These are phyloP conservation scores for Gasterosteus aculeatus DNA, from an alignment of 2,113 vertebrate species.

Conservation along the genomic window DNA sequence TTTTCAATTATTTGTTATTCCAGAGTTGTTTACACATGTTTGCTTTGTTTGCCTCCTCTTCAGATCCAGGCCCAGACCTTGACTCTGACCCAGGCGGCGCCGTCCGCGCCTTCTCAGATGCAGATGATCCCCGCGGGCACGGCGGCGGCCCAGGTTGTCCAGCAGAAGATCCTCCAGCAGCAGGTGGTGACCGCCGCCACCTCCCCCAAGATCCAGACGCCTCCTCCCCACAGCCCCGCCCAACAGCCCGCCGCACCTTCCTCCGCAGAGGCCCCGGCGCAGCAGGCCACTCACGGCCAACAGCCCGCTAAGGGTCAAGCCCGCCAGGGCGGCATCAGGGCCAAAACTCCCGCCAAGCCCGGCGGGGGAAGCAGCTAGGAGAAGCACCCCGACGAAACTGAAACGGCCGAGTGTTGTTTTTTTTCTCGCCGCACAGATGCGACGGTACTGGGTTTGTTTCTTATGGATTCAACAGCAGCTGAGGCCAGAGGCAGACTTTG, in stretches of 20 bases:
- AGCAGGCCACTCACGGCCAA: constrained; percentile 76
- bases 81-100: constrained; percentile 84
- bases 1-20: not conserved
- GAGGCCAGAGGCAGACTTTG: not conserved
- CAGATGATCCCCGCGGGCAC: constrained; percentile 87
- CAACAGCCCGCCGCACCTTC: constrained; percentile 72
- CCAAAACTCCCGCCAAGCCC: constrained; percentile 87
- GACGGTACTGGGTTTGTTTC: constrained; percentile 11
- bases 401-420: not conserved
- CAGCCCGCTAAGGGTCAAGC: constrained; percentile 83
- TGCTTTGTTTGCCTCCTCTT: not conserved
- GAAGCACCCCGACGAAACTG: not conserved
- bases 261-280: constrained; percentile 76
- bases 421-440: constrained; percentile 20
- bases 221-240: constrained; percentile 85
- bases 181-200: constrained; percentile 84
- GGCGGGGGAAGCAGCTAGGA: constrained; percentile 77
- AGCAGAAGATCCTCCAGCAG: constrained; percentile 90
- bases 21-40: not conserved
- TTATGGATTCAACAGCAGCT: constrained; percentile 26
- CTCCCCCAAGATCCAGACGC: constrained; percentile 86
- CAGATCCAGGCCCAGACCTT: constrained; percentile 87
- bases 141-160: constrained; percentile 83
- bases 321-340: constrained; percentile 80
- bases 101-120: constrained; percentile 81